Conservation (phyloP, 2,888 invertebrate genomes). For the Metalampra italica region DNA sequence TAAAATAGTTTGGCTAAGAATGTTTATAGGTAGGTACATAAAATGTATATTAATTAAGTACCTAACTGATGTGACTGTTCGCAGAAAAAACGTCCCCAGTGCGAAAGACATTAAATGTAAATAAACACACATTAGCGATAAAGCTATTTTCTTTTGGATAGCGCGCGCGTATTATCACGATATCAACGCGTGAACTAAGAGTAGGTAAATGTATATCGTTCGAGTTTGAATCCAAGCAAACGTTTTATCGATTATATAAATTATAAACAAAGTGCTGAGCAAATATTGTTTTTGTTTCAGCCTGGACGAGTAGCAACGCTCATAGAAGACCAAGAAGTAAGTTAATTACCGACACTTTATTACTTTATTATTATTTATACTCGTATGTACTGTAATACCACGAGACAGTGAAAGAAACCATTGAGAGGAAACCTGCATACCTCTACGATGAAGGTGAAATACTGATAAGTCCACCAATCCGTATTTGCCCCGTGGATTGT, state of each 20-base stretch:
- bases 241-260: not conserved
- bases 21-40: too few species aligned
- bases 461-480: too few species aligned
- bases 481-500: too few species aligned
- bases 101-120: not conserved
- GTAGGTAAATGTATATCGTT: not conserved
- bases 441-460: too few species aligned
- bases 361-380: not conserved
- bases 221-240: too few species aligned
- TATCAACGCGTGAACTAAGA: constrained; percentile 1
- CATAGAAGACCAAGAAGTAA: constrained; percentile 88
- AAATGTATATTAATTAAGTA: too few species aligned
- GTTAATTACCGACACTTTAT: constrained; percentile 27
- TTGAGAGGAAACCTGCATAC: too few species aligned
- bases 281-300: constrained; percentile 78
- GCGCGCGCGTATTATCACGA: not conserved
- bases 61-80: too few species aligned
- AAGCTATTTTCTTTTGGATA: not conserved
- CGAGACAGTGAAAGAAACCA: too few species aligned
- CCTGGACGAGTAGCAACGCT: constrained; percentile 95
- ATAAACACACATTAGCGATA: too few species aligned
- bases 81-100: not conserved
- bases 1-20: too few species aligned
- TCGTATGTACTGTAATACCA: too few species aligned
- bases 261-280: not conserved